Evolutionary conservation across 1,140 invertebrate genomes (phyloP).

Genomic region (Bombyx mandarina): DNA sequence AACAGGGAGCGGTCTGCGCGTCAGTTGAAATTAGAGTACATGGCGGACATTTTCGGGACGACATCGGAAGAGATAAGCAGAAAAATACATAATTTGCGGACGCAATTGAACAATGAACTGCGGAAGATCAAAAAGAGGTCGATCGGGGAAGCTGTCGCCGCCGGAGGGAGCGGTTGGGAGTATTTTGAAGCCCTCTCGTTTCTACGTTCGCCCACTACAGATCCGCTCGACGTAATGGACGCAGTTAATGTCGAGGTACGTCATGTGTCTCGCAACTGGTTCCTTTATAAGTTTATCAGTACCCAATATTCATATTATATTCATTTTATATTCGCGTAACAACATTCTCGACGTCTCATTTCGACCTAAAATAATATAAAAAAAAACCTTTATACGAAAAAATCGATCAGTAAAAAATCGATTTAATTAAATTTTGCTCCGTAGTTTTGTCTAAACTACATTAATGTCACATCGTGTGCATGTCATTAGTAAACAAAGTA

Average conservation of each 20-base stretch:
- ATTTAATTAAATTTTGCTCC: no score
- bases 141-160: conserved; percentile 19
- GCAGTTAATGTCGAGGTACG: conserved; percentile 53
- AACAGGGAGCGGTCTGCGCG: conserved; percentile 37
- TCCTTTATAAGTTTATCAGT: no score
- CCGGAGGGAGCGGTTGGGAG: conserved; percentile 48
- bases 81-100: conserved; percentile 57
- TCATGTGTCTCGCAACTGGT: not conserved
- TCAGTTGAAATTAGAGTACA: conserved; percentile 36
- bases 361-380: not conserved
- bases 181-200: conserved; percentile 59
- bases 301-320: no score
- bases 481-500: no score
- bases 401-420: no score
- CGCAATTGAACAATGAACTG: conserved; percentile 58
- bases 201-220: conserved; percentile 28
- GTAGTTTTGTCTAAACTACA: no score
- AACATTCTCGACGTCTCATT: no score
- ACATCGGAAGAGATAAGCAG: conserved; percentile 49
- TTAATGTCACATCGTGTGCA: no score
- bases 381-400: no score
- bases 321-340: no score
- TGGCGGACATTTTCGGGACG: conserved; percentile 44
- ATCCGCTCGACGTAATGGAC: conserved; percentile 36
- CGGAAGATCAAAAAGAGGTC: conserved; percentile 46